Evolutionary conservation across 2,888 invertebrate genomes (phyloP).

Genomic region (Scrobipalpa atriplicella): DNA sequence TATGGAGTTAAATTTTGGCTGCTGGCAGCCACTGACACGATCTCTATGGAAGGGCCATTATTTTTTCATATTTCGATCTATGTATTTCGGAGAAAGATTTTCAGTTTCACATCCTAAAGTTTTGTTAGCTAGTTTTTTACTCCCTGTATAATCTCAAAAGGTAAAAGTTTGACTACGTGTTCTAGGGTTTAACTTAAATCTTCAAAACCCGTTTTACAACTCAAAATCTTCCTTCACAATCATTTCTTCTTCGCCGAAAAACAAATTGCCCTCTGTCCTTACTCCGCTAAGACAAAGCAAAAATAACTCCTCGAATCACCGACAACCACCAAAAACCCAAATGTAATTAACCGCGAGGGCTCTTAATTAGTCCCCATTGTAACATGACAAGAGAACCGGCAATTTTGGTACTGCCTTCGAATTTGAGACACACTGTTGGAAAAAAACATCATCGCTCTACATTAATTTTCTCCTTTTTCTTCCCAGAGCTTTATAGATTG

Average conservation of each 20-base stretch:
- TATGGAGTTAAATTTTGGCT: too few relatives aligned
- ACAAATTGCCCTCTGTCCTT: conserved; percentile 44
- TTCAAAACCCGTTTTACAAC: not conserved
- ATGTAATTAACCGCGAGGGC: conserved; percentile 72
- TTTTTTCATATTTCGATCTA: too few relatives aligned
- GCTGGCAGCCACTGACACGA: too few relatives aligned
- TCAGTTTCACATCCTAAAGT: too few relatives aligned
- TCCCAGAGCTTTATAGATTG: too few relatives aligned
- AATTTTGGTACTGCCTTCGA: conserved; percentile 62
- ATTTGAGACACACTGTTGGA: conserved; percentile 53
- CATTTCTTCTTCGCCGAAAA: conserved; percentile 28
- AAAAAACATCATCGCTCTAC: not conserved
- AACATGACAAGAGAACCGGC: conserved; percentile 73
- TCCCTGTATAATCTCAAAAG: too few relatives aligned
- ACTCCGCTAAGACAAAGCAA: conserved; percentile 59
- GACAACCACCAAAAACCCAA: conserved; percentile 55
- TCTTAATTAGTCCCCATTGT: conserved; percentile 81
- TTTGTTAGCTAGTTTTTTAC: too few relatives aligned
- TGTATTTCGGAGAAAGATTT: too few relatives aligned
- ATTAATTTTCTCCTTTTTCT: too few relatives aligned
- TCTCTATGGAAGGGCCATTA: too few relatives aligned
- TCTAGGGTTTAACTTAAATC: too few relatives aligned
- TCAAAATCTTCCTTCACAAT: not conserved
- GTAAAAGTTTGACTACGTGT: too few relatives aligned
- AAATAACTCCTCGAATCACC: conserved; percentile 51